phyloP scores from a whole-genome alignment of 2,797 vertebrate genomes.

The Synanceia verrucosa region DNA sequence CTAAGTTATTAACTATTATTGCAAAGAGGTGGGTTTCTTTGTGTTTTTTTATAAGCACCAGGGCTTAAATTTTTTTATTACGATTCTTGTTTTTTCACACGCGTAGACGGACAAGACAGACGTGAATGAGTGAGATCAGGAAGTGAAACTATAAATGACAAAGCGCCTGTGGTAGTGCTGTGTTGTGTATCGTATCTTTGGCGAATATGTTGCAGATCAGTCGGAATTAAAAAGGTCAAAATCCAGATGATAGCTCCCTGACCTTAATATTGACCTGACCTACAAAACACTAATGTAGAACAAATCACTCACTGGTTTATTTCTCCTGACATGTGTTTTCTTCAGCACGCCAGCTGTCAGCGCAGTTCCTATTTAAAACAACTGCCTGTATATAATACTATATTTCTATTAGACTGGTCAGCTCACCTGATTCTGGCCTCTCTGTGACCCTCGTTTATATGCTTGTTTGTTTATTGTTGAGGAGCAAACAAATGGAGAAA shows the following conservation, averaged over 20 bases:
- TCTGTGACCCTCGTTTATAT: conserved; percentile 70
- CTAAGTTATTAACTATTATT: conserved; percentile 78
- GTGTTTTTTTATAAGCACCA: conserved; percentile 51
- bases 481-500: conserved; percentile 64
- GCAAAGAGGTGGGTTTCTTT: conserved; percentile 49
- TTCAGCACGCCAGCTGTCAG: conserved; percentile 61
- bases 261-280: conserved; percentile 71
- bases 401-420: conserved; percentile 67
- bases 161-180: conserved; percentile 43
- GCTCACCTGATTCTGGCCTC: conserved; percentile 56
- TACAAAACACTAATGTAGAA: conserved; percentile 55
- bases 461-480: conserved; percentile 71
- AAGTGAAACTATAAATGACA: conserved; percentile 35
- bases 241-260: conserved; percentile 44
- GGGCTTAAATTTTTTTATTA: conserved; percentile 70
- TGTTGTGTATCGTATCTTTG: conserved; percentile 64
- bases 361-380: conserved; percentile 60
- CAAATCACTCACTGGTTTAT: conserved; percentile 53
- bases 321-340: conserved; percentile 63
- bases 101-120: conserved; percentile 45
- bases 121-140: conserved; percentile 46
- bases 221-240: conserved; percentile 57
- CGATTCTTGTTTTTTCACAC: conserved; percentile 60
- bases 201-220: conserved; percentile 57
- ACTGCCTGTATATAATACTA: conserved; percentile 73